phyloP scores from a whole-genome alignment of 1,140 invertebrate genomes.

The Vanessa tameamea region DNA sequence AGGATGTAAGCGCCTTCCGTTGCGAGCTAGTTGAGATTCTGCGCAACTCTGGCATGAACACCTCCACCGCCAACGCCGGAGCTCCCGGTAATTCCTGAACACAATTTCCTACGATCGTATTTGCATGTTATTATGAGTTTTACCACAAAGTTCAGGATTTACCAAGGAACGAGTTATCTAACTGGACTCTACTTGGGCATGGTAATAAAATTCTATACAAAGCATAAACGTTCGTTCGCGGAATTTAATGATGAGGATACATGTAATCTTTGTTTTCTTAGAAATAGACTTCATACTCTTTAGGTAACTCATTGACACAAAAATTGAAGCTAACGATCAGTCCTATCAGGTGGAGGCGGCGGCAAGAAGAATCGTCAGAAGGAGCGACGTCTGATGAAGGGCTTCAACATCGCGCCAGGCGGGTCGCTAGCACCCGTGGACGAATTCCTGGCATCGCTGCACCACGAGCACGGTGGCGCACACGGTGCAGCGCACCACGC shows the following conservation, averaged over 20 bases:
- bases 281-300: not conserved
- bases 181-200: too few species aligned
- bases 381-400: conserved; percentile 95
- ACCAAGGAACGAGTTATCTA: too few species aligned
- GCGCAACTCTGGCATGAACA: conserved; percentile 95
- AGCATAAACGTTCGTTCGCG: too few species aligned
- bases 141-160: too few species aligned
- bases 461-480: conserved; percentile 79
- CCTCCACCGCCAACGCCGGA: conserved; percentile 88
- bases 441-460: conserved; percentile 87
- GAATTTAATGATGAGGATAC: too few species aligned
- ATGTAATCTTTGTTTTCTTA: not conserved
- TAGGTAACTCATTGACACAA: conserved; percentile 2
- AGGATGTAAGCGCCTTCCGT: conserved; percentile 97
- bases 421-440: conserved; percentile 86
- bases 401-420: conserved; percentile 92
- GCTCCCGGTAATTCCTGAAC: conserved; percentile 80
- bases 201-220: too few species aligned
- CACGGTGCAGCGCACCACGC: conserved; percentile 67
- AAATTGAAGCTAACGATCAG: conserved; percentile 26
- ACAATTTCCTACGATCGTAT: not conserved
- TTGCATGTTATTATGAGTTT: not conserved
- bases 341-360: conserved; percentile 85
- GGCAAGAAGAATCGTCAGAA: conserved; percentile 96
- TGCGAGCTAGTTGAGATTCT: conserved; percentile 98